phyloP scores from a whole-genome alignment of 1,140 invertebrate species.

The Drosophila navojoa region DNA sequence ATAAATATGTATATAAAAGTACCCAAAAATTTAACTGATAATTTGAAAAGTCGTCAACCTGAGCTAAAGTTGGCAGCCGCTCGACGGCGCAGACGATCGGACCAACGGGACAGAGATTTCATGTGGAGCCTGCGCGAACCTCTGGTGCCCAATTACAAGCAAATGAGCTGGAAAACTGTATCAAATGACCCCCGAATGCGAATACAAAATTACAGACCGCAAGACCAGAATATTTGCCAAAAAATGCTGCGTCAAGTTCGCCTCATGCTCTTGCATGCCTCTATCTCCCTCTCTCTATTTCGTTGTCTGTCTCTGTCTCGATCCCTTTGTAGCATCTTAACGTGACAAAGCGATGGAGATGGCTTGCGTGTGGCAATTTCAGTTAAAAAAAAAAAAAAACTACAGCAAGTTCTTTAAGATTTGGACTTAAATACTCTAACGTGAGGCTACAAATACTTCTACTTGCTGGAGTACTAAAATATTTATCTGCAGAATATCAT shows the following conservation, averaged over 20 bases:
- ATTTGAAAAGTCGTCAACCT: constrained; percentile 82
- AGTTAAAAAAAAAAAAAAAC: constrained; percentile 65
- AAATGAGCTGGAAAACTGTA: constrained; percentile 83
- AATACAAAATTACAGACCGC: constrained; percentile 75
- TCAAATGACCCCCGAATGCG: constrained; percentile 79
- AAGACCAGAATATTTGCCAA: constrained; percentile 29
- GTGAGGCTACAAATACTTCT: too few relatives aligned
- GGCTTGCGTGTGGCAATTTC: constrained; percentile 83
- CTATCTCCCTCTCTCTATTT: neutral
- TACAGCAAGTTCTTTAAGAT: constrained; percentile 2
- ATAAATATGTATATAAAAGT: constrained; percentile 76
- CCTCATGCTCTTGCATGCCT: neutral
- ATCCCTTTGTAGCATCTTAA: constrained; percentile 48
- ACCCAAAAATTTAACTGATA: constrained; percentile 72
- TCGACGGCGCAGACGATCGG: constrained; percentile 1
- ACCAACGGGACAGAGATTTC: constrained; percentile 38
- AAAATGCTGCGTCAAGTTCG: constrained; percentile 7
- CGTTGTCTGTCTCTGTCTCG: neutral
- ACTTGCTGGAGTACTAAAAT: too few relatives aligned
- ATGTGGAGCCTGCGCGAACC: constrained; percentile 59
- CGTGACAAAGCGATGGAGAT: constrained; percentile 73
- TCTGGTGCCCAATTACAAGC: constrained; percentile 80
- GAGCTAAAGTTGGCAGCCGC: constrained; percentile 48
- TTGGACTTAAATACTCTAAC: constrained; percentile 40
- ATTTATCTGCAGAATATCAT: too few relatives aligned